phyloP scores from a whole-genome alignment of 2,888 invertebrate genomes.

The Nemurella pictetii region DNA sequence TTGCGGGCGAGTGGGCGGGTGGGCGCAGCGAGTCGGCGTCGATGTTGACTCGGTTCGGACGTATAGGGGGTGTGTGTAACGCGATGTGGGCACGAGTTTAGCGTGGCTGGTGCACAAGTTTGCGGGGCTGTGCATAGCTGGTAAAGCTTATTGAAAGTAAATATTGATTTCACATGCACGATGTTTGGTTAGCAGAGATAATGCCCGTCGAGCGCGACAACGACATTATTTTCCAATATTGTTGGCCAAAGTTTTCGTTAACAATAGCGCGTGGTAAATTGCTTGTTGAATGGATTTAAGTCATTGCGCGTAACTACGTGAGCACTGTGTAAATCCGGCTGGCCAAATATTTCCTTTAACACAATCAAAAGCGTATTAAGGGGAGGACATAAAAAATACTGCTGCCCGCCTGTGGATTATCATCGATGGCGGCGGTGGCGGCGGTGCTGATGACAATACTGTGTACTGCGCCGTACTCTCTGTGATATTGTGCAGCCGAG shows the following conservation, averaged over 20 bases:
- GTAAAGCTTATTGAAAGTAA: background rate
- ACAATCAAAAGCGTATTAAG: background rate
- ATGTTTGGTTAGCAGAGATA: background rate
- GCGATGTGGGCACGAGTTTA: too few species aligned
- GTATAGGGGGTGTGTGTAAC: too few species aligned
- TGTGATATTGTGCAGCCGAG: background rate
- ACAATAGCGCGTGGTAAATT: background rate
- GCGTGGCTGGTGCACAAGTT: background rate
- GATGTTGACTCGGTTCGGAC: background rate
- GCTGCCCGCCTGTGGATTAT: background rate
- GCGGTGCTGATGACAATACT: background rate
- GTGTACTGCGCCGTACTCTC: background rate
- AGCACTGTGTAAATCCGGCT: background rate
- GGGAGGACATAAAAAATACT: background rate
- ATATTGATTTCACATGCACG: background rate
- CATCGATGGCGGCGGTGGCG: background rate
- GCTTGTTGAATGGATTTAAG: background rate
- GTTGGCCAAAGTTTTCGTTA: background rate
- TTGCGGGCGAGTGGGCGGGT: background rate
- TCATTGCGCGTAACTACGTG: background rate
- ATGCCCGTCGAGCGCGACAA: background rate
- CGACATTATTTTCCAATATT: background rate
- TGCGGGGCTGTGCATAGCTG: background rate
- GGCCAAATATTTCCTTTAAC: background rate
- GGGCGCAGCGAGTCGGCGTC: background rate